phyloP scores from a whole-genome alignment of 2,113 vertebrate genomes.

The Ondatra zibethicus region DNA sequence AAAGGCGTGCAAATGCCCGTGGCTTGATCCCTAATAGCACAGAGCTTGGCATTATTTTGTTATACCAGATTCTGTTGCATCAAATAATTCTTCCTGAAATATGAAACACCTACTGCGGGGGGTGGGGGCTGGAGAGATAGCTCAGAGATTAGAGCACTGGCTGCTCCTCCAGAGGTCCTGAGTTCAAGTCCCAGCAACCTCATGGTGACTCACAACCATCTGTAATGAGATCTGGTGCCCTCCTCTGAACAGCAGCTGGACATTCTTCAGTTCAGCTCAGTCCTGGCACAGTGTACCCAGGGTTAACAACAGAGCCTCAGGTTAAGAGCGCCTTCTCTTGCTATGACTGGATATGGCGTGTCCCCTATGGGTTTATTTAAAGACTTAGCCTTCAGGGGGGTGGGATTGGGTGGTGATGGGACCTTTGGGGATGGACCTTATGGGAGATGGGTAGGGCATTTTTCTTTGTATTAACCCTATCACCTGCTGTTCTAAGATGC shows the following conservation, averaged over 20 bases:
- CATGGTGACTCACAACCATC: neutral
- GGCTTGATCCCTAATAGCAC: neutral
- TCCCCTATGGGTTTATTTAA: neutral
- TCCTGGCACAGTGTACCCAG: neutral
- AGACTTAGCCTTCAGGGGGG: neutral
- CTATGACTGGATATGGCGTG: neutral
- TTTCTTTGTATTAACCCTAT: neutral
- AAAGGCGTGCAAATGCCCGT: neutral
- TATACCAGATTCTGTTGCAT: constrained; percentile 3
- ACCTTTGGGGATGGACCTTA: neutral
- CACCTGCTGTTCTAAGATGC: neutral
- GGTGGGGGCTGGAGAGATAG: neutral
- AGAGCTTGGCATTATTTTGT: neutral
- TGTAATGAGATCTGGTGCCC: neutral
- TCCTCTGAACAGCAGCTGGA: neutral
- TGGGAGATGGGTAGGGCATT: no score
- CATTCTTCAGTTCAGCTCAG: no score
- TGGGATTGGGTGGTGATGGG: neutral
- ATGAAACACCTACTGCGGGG: neutral
- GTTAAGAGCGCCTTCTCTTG: neutral
- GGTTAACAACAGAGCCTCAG: neutral
- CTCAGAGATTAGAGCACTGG: neutral
- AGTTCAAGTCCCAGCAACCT: neutral
- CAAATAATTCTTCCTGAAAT: neutral
- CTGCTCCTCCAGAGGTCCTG: neutral